Percentiles rank a stretch among this genome's conserved stretches.
These are phyloP conservation scores for Crioceris asparagi DNA, from an alignment of 2,888 invertebrate genomes.

Conservation along the genomic window DNA sequence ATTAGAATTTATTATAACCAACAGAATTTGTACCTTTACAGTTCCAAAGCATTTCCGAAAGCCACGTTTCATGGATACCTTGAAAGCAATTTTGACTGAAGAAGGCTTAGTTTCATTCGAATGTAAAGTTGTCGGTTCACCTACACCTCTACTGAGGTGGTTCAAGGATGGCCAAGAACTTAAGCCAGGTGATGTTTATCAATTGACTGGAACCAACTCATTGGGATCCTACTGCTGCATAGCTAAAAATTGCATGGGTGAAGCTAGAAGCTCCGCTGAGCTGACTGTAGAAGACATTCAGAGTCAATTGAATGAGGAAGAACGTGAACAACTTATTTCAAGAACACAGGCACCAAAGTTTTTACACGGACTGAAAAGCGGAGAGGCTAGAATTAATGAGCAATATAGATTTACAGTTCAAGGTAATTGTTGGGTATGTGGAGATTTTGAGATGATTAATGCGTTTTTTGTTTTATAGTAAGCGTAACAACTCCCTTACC, in stretches of 20 bases:
- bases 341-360: conserved; percentile 78
- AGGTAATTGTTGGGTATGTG: too few species aligned
- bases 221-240: conserved; percentile 83
- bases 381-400: conserved; percentile 75
- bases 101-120: conserved; percentile 88
- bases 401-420: conserved; percentile 69
- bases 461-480: conserved; percentile 43
- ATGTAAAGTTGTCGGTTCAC: conserved; percentile 87
- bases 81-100: conserved; percentile 81
- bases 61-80: conserved; percentile 81
- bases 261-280: conserved; percentile 75
- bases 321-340: conserved; percentile 61
- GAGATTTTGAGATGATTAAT: conserved; percentile 5
- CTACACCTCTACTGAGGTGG: conserved; percentile 79
- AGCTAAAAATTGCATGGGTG: conserved; percentile 84
- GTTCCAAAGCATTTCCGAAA: conserved; percentile 85
- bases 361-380: conserved; percentile 67
- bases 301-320: conserved; percentile 79
- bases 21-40: conserved; percentile 33
- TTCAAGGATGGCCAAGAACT: conserved; percentile 88
- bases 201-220: conserved; percentile 81
- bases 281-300: conserved; percentile 85
- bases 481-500: conserved; percentile 68
- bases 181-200: conserved; percentile 86
- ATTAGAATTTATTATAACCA: too few species aligned